Conservation (phyloP, 2,888 invertebrate genomes). For the Drosophila cyrtoloma region DNA sequence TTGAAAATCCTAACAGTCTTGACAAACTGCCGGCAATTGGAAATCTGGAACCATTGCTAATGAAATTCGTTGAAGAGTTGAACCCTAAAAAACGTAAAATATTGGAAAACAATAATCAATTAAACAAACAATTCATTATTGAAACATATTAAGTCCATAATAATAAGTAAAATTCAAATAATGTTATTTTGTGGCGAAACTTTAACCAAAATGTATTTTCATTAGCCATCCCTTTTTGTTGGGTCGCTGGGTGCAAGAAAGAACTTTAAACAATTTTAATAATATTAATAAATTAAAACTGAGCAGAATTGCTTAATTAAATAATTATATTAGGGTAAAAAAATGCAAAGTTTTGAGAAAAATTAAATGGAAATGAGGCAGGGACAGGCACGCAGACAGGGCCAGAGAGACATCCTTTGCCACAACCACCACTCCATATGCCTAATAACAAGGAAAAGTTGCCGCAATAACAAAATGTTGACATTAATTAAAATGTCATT, state of each 20-base stretch:
- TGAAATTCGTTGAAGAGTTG: accelerated
- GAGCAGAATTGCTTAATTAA: conserved; percentile 16
- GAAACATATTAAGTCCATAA: neutral
- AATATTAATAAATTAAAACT: neutral
- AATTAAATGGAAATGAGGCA: conserved; percentile 8
- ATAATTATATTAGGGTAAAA: conserved; percentile 22
- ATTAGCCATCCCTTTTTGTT: neutral
- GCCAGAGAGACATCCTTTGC: neutral
- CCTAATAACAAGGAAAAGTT: conserved; percentile 44
- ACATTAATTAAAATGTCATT: conserved; percentile 82
- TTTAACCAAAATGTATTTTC: neutral
- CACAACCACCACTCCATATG: conserved; percentile 2
- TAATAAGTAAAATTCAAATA: neutral
- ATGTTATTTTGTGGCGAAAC: neutral
- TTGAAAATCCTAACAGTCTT: no score
- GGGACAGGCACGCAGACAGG: neutral
- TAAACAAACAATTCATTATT: neutral
- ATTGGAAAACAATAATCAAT: neutral
- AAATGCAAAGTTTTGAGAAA: conserved; percentile 4
- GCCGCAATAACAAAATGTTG: conserved; percentile 71
- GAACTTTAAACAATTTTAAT: conserved; percentile 5
- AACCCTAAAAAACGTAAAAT: neutral
- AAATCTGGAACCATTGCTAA: neutral
- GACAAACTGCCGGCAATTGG: neutral
- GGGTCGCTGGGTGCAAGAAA: neutral